phyloP scores from a whole-genome alignment of 2,888 invertebrate species.

The Dasypogon diadema region DNA sequence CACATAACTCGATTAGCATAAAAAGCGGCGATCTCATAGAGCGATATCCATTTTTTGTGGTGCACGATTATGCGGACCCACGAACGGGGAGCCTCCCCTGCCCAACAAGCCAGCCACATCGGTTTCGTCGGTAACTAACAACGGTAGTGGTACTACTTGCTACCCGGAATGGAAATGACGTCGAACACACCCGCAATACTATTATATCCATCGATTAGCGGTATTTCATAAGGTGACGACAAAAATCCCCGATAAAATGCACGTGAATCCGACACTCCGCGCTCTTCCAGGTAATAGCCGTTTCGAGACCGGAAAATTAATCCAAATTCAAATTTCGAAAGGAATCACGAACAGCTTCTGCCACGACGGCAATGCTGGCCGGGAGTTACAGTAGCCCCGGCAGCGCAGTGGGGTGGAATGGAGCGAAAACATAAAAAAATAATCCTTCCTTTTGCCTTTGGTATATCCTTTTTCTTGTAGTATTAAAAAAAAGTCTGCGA shows the following conservation, averaged over 20 bases:
- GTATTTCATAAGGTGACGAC: constrained; percentile 18
- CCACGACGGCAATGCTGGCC: background rate
- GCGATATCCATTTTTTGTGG: constrained; percentile 39
- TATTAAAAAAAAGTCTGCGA: constrained; percentile 15
- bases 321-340: constrained; percentile 9
- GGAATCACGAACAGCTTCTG: background rate
- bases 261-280: background rate
- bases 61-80: constrained; percentile 3
- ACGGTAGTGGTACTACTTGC: background rate
- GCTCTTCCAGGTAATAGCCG: background rate
- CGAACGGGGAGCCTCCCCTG: background rate
- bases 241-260: constrained; percentile 11
- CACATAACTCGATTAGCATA: constrained; percentile 43
- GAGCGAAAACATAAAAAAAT: constrained; percentile 7
- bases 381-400: background rate
- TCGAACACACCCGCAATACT: constrained; percentile 7
- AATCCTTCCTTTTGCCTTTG: constrained; percentile 5
- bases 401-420: background rate
- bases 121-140: background rate
- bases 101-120: background rate
- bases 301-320: constrained; percentile 2
- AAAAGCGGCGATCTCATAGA: constrained; percentile 18
- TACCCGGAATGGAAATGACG: constrained; percentile 19
- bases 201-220: constrained; percentile 45
- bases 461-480: background rate